Percentiles rank a stretch among this genome's conserved stretches.
phyloP scores from a whole-genome alignment of 2,888 invertebrate species.

The Panzeria rudis region DNA sequence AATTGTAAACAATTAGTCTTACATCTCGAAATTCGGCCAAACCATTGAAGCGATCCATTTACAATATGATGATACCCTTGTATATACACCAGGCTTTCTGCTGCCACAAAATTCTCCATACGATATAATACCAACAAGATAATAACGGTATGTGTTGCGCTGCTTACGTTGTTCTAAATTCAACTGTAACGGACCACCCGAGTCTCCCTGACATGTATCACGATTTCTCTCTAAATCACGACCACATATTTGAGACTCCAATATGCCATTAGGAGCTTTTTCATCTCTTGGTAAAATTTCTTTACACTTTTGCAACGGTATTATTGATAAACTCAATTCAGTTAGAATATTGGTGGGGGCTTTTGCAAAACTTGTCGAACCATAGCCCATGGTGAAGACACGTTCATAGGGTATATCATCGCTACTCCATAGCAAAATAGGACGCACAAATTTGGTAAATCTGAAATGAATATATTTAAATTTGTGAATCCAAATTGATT shows the following conservation, averaged over 20 bases:
- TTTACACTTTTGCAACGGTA: conserved; percentile 76
- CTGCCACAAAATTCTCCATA: conserved; percentile 79
- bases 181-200: conserved; percentile 79
- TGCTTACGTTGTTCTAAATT: conserved; percentile 74
- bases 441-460: conserved; percentile 82
- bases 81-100: conserved; percentile 78
- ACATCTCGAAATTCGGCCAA: conserved; percentile 74
- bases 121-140: conserved; percentile 80
- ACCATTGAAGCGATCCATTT: conserved; percentile 81
- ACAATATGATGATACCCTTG: conserved; percentile 78
- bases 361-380: conserved; percentile 84
- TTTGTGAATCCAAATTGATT: not conserved
- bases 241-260: conserved; percentile 79
- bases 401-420: conserved; percentile 80
- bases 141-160: conserved; percentile 74
- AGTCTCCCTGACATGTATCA: conserved; percentile 81
- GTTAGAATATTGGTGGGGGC: conserved; percentile 79
- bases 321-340: conserved; percentile 76
- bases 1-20: not conserved
- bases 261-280: conserved; percentile 76
- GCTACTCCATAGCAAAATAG: conserved; percentile 85
- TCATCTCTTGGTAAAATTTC: conserved; percentile 73
- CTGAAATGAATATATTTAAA: conserved; percentile 38
- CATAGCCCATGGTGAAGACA: conserved; percentile 87
- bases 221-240: conserved; percentile 77